Base-by-base conservation (phyloP, 2,888 invertebrate genomes). In the Cheilosia variabilis region DNA sequence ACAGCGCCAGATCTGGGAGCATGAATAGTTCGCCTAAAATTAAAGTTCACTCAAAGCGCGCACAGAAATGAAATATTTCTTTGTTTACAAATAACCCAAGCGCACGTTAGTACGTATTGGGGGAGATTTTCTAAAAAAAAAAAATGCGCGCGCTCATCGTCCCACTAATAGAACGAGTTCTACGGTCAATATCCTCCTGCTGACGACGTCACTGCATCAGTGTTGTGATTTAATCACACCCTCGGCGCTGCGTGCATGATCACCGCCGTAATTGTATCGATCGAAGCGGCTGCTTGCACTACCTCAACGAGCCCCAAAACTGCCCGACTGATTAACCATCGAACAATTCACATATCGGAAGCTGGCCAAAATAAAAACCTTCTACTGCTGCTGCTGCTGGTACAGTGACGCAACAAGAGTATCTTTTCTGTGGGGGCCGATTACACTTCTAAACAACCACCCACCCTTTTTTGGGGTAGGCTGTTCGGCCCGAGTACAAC, bases 381-480 rank as follows among this genome's bases (percentile, higher is more conserved):
- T 77, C 17, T 62, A 24, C 22, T 41, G 57, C 15, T 24, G 41
- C 34, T 37, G 37, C 34, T n/a, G 27, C 6, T 27, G 27, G 9
- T 31, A 27, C 5, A 10, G 50, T 82, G 77, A 82, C 82, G 77
- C 72, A 77, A 76, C 53, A 65, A 15, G 22, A 27, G 41, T n/a
- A 45, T n/a, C 4, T n/a, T 27, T 37, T 19, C 4, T 52, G 47
- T 41, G 34, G 19, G 41, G 55, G 55, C 60, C 52, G 72, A 78
- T 72, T 72, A 72, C 69, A 78, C 72, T 73, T 80, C 80, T 75
- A 80, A 75, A 47, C 80, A 80, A 66, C 72, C 83, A 83, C 83
- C 83, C 83, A 83, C 83, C 83, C 83, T 83, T 83, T 81, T 83
- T 83, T 83, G 83, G 83, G 83, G 78, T 66, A 83, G 72, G 60